Evolutionary conservation across 2,888 invertebrate species (phyloP), one percentile per base, ranked within the genome.

Genomic region (Eubasilissa splendida): DNA sequence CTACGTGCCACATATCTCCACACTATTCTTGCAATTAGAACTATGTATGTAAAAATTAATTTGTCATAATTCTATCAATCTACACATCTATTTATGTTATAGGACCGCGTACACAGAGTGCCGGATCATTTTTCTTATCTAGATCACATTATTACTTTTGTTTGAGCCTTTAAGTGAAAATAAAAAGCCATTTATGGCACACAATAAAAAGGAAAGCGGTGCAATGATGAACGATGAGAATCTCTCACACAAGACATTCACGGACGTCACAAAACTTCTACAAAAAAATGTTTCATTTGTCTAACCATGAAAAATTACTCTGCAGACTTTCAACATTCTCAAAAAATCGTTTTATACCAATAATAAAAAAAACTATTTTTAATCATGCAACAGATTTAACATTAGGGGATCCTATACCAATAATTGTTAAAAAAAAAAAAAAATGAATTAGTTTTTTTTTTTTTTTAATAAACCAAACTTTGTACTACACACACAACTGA

Each of bases 71-170:
- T 14, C 33, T 53, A 76, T 10, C 12, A 74, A 74, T 59, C 59
- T 74, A 74, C 59, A 74, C 74, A 71, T 71, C 71, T 74, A 74
- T 58, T 74, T 74, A 78, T 63, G 71, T 79, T 74, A 77, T 53
- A 60, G 54, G 77, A 78, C 60, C 68, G 54, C 74, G 8, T 42
- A 68, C 77, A 73, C 81, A 42, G 31, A 60, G 71, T 75, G 70
- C 54, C 22, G 81, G 76, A 79, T 71, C 81, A 3, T 75, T 75
- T 54, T 73, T 70, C 81, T 81, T 81, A 81, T 81, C 81, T 81
- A 81, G 75, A 81, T 81, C 81, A 81, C 81, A 81, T 76, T 81
- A 76, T 81, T 78, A 81, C 81, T 81, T 81, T 81, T 79, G 66
- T 79, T 81, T 81, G 81, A 81, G 81, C 81, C 78, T 81, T 81